These are phyloP conservation scores for Tupaia chinensis DNA, from an alignment of 2,113 vertebrate genomes.

Conservation along the genomic window DNA sequence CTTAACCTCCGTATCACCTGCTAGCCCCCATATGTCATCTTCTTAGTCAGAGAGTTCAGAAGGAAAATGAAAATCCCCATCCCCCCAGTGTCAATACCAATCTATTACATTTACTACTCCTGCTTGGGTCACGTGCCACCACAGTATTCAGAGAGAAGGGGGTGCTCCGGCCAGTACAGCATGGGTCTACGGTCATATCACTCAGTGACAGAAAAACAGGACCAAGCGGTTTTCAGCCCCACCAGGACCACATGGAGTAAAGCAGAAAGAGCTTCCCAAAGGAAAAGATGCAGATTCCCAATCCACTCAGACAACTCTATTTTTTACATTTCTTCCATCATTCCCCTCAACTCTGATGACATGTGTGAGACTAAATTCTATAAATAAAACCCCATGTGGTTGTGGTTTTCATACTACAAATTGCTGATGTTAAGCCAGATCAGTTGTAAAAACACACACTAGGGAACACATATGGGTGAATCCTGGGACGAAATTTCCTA, in stretches of 20 bases:
- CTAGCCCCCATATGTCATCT: neutral
- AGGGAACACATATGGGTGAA: slow-evolving; percentile 41
- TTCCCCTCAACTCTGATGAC: slow-evolving; percentile 7
- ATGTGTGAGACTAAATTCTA: slow-evolving; percentile 60
- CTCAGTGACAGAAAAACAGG: slow-evolving; percentile 20
- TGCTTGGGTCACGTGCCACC: neutral
- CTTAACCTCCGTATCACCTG: no score
- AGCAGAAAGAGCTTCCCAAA: neutral
- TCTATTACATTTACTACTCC: neutral
- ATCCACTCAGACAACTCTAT: neutral
- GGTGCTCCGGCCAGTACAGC: neutral
- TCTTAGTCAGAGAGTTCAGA: slow-evolving; percentile 42
- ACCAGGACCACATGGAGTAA: neutral
- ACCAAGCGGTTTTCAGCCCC: neutral
- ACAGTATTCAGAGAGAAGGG: neutral
- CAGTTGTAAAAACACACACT: slow-evolving; percentile 58
- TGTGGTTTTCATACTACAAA: slow-evolving; percentile 64
- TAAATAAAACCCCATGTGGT: slow-evolving; percentile 37
- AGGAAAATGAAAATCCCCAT: slow-evolving; percentile 25
- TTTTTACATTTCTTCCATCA: slow-evolving; percentile 34
- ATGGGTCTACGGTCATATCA: neutral
- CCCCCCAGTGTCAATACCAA: neutral
- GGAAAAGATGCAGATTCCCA: slow-evolving; percentile 18
- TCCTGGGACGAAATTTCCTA: slow-evolving; percentile 73
- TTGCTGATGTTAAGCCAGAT: slow-evolving; percentile 67